Percentiles rank a stretch among this genome's conserved stretches.
Evolutionary conservation across 2,797 vertebrate genomes (phyloP).

Genomic region (Oreortyx pictus): DNA sequence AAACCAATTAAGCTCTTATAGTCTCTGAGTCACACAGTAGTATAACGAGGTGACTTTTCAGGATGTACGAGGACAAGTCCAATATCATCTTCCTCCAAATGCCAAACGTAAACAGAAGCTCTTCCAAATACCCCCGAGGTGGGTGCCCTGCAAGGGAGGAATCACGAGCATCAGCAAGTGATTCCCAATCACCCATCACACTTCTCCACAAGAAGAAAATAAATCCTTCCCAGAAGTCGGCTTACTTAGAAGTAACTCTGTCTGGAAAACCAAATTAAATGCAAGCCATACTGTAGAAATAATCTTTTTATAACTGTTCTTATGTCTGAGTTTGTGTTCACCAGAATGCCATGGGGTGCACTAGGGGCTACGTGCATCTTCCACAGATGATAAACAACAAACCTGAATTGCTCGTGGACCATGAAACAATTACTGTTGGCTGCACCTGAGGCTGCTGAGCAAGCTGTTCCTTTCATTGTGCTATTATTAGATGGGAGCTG

Average conservation of each 20-base stretch:
- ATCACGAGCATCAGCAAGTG: rapidly evolving
- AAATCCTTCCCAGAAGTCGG: not conserved
- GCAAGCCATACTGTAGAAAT: not conserved
- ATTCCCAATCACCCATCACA: not conserved
- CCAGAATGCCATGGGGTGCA: not conserved
- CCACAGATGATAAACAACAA: not conserved
- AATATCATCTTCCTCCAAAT: not conserved
- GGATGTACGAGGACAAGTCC: not conserved
- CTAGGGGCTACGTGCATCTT: not conserved
- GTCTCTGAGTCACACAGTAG: no score
- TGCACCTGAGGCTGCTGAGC: constrained; percentile 48
- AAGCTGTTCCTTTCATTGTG: constrained; percentile 36
- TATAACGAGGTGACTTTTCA: not conserved
- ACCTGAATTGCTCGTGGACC: constrained; percentile 26
- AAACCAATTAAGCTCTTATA: not conserved
- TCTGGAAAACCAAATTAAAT: not conserved
- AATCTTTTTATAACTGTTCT: not conserved
- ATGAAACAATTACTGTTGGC: constrained; percentile 39
- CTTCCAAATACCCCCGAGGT: not conserved
- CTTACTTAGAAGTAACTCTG: not conserved
- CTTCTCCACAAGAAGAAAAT: not conserved
- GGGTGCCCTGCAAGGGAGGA: not conserved
- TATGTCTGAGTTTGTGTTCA: not conserved
- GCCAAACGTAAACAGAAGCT: not conserved
- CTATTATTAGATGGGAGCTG: not conserved